Percentiles rank a stretch among this genome's conserved stretches.
Evolutionary conservation across 2,797 vertebrate genomes (phyloP).

Genomic region (Malurus leucopterus): DNA sequence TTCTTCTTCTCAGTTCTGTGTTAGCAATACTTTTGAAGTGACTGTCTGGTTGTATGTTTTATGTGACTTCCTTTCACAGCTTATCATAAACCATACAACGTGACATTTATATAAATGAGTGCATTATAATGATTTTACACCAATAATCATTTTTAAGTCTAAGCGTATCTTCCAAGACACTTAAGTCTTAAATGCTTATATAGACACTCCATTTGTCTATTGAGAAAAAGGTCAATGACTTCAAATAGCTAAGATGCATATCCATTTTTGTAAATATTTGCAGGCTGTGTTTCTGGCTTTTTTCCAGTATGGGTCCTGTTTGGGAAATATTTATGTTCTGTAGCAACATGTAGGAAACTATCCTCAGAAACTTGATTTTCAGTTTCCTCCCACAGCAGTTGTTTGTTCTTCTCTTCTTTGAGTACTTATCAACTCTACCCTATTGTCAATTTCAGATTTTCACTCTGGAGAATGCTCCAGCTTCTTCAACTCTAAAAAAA

Average conservation of each 20-base stretch:
- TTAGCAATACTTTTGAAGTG: background rate
- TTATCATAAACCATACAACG: accelerated
- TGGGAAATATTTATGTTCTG: background rate
- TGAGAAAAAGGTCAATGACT: conserved; percentile 21
- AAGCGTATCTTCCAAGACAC: background rate
- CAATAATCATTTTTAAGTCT: background rate
- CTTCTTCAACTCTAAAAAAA: background rate
- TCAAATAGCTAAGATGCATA: background rate
- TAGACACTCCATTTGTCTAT: background rate
- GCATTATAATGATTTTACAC: background rate
- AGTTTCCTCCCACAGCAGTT: background rate
- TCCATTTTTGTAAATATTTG: background rate
- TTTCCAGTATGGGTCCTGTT: background rate
- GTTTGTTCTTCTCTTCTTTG: background rate
- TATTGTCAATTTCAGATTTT: background rate
- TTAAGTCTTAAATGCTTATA: background rate
- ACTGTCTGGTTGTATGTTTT: background rate
- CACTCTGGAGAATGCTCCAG: background rate
- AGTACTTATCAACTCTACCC: accelerated
- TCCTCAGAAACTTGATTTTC: background rate
- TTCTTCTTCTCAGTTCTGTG: background rate
- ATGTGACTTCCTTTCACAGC: background rate
- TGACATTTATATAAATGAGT: background rate
- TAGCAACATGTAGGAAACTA: background rate
- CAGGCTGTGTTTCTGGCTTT: background rate